phyloP scores from a whole-genome alignment of 2,888 invertebrate genomes.

The Spatulosminthurus flaviceps region DNA sequence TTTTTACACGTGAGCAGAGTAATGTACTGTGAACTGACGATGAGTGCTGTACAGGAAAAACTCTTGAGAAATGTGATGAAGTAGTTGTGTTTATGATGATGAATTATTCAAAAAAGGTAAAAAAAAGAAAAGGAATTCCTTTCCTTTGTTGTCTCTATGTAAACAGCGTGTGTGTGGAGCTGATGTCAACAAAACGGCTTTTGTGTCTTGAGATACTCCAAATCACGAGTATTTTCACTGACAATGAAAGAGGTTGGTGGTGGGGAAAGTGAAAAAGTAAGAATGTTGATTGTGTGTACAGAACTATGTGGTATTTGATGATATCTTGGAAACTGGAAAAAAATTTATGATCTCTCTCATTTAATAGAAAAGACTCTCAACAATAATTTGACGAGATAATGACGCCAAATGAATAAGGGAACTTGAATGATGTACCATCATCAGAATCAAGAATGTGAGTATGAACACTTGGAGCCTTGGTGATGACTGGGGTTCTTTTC shows the following conservation, averaged over 20 bases:
- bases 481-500: conserved; percentile 51
- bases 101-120: neutral
- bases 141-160: too few species aligned
- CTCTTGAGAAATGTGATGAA: neutral
- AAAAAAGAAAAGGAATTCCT: neutral
- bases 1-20: neutral
- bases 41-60: neutral
- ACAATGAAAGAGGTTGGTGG: neutral
- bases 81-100: too few species aligned
- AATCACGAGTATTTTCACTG: too few species aligned
- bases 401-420: conserved; percentile 31
- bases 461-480: conserved; percentile 45
- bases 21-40: conserved; percentile 4
- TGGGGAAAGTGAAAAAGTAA: conserved; percentile 6
- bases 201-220: too few species aligned
- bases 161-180: too few species aligned
- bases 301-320: neutral
- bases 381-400: conserved; percentile 19
- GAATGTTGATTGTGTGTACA: too few species aligned
- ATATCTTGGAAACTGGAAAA: neutral
- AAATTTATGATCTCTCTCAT: neutral
- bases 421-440: conserved; percentile 28
- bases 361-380: neutral
- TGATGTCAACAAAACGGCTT: too few species aligned
- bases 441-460: conserved; percentile 27